A percentile compares a stretch with the other conserved stretches of the same genome.
phyloP scores from a whole-genome alignment of 2,113 vertebrate species.

The Brachypodius melanocephalos region DNA sequence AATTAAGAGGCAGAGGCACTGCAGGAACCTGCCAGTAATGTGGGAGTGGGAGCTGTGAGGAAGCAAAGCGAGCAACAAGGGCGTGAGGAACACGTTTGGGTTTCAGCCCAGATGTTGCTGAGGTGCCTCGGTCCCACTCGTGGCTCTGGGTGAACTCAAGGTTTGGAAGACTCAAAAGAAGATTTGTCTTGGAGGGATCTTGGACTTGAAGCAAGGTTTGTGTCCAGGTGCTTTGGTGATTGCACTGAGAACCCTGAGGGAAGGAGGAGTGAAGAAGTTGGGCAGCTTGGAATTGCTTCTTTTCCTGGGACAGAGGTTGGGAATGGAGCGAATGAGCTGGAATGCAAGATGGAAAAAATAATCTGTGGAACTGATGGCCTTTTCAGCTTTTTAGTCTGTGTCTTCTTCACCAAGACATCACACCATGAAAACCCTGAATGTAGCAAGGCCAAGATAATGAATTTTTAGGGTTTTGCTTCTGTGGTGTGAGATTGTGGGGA shows the following conservation, averaged over 20 bases:
- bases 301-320: neutral
- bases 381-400: neutral
- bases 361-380: neutral
- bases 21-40: neutral
- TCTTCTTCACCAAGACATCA: neutral
- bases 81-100: neutral
- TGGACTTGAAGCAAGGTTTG: neutral
- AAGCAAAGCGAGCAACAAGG: neutral
- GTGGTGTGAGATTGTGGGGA: neutral
- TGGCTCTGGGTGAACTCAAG: neutral
- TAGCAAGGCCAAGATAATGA: neutral
- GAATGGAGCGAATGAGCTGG: neutral
- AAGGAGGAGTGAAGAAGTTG: neutral
- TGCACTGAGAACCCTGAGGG: neutral
- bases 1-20: neutral
- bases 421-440: accelerated
- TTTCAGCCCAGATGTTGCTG: neutral
- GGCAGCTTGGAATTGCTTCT: neutral
- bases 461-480: neutral
- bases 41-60: neutral
- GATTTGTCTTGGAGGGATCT: neutral
- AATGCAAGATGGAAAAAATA: neutral
- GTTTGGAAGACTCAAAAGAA: neutral
- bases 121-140: too few species aligned
- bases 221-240: neutral